A percentile compares a stretch with the other conserved stretches of the same genome.
phyloP scores from a whole-genome alignment of 2,888 invertebrate genomes.

The Parnassius glacialis region DNA sequence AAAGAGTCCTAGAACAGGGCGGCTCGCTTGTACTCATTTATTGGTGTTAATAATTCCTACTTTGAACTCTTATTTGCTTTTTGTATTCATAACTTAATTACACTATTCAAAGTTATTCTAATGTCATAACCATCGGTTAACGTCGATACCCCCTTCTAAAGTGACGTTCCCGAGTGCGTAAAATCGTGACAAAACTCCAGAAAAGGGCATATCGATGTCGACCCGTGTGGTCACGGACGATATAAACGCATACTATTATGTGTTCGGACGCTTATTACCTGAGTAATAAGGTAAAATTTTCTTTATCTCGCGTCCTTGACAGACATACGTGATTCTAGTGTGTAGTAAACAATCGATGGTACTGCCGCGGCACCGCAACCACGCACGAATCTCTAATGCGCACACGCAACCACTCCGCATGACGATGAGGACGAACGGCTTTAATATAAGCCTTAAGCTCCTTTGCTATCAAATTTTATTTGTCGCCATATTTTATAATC shows the following conservation, averaged over 20 bases:
- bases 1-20: constrained; percentile 33
- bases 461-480: constrained; percentile 58
- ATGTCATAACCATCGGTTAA: constrained; percentile 75
- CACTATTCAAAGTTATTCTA: constrained; percentile 77
- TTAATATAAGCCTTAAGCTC: constrained; percentile 51
- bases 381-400: constrained; percentile 71
- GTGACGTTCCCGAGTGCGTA: constrained; percentile 58
- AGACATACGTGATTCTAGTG: constrained; percentile 47
- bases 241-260: constrained; percentile 30
- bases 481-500: constrained; percentile 56
- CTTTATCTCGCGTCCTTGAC: constrained; percentile 47
- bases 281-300: constrained; percentile 51
- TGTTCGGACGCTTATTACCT: constrained; percentile 40
- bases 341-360: constrained; percentile 71
- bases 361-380: constrained; percentile 53
- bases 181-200: constrained; percentile 74
- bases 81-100: constrained; percentile 73
- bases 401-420: constrained; percentile 59
- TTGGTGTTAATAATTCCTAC: constrained; percentile 55
- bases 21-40: constrained; percentile 27
- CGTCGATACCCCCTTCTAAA: constrained; percentile 67
- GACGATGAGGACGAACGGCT: constrained; percentile 60
- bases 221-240: constrained; percentile 56
- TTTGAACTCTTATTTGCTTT: constrained; percentile 53
- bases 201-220: constrained; percentile 64